Evolutionary conservation across 2,113 vertebrate species (phyloP).

Genomic region (Onychostruthus taczanowskii): DNA sequence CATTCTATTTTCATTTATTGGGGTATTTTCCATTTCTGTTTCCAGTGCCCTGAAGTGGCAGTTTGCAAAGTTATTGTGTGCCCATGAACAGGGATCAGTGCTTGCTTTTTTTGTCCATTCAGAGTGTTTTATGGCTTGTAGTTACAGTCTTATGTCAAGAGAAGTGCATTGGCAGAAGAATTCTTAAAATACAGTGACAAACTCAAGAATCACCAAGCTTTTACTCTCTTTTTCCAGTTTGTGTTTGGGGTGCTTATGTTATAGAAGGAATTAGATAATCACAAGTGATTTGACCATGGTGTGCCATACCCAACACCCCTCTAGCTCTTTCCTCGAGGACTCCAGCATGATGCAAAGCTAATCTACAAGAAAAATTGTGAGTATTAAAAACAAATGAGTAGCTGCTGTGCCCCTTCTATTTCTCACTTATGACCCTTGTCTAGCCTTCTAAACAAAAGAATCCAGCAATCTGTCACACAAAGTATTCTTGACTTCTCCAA

Average conservation of each 20-base stretch:
- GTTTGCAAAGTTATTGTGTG: not conserved
- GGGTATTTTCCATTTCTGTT: not conserved
- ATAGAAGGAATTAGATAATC: not conserved
- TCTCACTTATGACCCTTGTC: conserved; percentile 60
- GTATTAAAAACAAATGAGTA: conserved; percentile 43
- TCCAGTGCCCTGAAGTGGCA: not conserved
- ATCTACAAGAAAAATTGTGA: conserved; percentile 47
- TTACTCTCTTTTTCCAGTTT: not conserved
- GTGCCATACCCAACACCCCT: not conserved
- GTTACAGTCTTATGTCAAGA: not conserved
- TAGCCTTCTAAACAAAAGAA: conserved; percentile 34
- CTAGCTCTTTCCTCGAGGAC: not conserved
- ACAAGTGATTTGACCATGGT: not conserved
- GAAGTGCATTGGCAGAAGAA: not conserved
- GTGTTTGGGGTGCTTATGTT: not conserved
- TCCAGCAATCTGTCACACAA: conserved; percentile 57
- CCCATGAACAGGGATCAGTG: not conserved
- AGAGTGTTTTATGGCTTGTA: not conserved
- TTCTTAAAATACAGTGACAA: not conserved
- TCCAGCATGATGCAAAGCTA: conserved; percentile 23
- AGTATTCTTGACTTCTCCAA: conserved; percentile 60
- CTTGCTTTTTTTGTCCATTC: not conserved
- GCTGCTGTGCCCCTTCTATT: conserved; percentile 10
- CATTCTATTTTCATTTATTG: not conserved
- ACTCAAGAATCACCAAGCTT: not conserved